A percentile compares a stretch with the other conserved stretches of the same genome.
phyloP scores from a whole-genome alignment of 2,888 invertebrate genomes.

The Nowickia ferox region DNA sequence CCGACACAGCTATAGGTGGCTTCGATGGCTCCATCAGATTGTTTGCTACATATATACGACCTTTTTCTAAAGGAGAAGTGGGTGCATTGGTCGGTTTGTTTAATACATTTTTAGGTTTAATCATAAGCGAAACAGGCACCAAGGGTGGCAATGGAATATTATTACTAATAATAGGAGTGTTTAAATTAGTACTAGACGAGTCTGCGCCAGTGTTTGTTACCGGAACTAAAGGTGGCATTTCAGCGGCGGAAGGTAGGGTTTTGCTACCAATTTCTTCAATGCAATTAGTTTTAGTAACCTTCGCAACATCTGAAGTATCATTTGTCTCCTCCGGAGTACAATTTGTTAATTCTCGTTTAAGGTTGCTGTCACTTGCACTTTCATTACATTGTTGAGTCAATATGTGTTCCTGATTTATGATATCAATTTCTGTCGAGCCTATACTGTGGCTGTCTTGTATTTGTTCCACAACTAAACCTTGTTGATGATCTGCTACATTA shows the following conservation, averaged over 20 bases:
- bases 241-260: not conserved
- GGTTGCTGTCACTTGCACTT: conserved; percentile 44
- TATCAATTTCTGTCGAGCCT: not conserved
- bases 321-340: conserved; percentile 65
- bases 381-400: not conserved
- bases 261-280: conserved; percentile 5
- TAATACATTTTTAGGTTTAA: conserved; percentile 39
- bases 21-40: conserved; percentile 77
- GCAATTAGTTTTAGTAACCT: not conserved
- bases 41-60: conserved; percentile 82
- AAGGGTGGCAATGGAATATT: conserved; percentile 75
- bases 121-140: conserved; percentile 74
- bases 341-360: conserved; percentile 61
- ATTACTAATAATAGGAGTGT: conserved; percentile 11
- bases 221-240: conserved; percentile 65
- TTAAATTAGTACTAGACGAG: conserved; percentile 4
- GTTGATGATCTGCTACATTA: conserved; percentile 12
- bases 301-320: not conserved
- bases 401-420: conserved; percentile 36
- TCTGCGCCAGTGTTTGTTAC: conserved; percentile 41
- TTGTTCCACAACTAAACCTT: conserved; percentile 39
- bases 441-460: conserved; percentile 39
- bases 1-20: conserved; percentile 64
- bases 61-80: conserved; percentile 76
- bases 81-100: conserved; percentile 58